These are phyloP conservation scores for Pimpla rufipes DNA, from an alignment of 2,888 invertebrate species.

Conservation along the genomic window DNA sequence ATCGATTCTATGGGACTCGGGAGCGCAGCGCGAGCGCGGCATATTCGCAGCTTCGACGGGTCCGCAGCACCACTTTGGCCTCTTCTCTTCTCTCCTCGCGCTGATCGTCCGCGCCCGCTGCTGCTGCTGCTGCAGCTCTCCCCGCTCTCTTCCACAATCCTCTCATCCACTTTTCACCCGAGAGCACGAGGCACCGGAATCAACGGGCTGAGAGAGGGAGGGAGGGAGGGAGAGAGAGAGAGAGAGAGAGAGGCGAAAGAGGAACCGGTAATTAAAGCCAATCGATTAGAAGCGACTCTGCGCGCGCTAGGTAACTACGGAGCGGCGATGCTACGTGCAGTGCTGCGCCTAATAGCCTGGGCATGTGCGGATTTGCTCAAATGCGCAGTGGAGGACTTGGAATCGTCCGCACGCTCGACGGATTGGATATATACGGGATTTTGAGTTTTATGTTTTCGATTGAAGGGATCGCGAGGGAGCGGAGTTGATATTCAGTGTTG, in stretches of 20 bases:
- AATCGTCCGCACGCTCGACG: no score
- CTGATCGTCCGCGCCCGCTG: no score
- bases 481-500: no score
- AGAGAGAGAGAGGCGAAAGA: slow-evolving; percentile 21
- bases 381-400: no score
- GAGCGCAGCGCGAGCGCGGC: neutral
- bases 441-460: no score
- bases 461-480: no score
- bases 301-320: no score
- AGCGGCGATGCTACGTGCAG: no score
- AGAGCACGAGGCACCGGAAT: neutral
- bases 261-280: slow-evolving; percentile 53
- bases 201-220: neutral
- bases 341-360: no score
- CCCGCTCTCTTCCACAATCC: slow-evolving; percentile 20
- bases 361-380: no score
- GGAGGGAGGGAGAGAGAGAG: slow-evolving; percentile 8
- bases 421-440: no score
- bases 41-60: slow-evolving; percentile 41
- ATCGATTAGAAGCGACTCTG: slow-evolving; percentile 53
- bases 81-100: slow-evolving; percentile 1
- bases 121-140: no score
- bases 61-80: slow-evolving; percentile 11
- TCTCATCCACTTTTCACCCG: slow-evolving; percentile 12
- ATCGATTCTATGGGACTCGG: slow-evolving; percentile 20